A percentile compares a stretch with the other conserved stretches of the same genome.
Conservation (phyloP, 2,888 invertebrate genomes). For the Phengaris arion region DNA sequence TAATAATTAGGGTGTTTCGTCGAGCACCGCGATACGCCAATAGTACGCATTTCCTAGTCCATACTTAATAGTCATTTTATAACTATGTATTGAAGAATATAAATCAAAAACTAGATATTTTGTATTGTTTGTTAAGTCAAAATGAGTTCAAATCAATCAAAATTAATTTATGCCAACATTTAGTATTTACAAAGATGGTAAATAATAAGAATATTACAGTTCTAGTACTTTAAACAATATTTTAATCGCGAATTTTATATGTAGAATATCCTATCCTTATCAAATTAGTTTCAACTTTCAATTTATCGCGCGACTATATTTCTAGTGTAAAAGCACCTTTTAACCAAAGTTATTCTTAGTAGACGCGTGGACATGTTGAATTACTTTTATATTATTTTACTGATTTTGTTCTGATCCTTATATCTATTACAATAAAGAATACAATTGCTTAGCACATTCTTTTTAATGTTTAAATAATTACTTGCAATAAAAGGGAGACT, state of each 20-base stretch:
- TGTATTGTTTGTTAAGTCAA: too few relatives aligned
- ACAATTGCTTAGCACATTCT: neutral
- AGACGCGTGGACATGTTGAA: constrained; percentile 29
- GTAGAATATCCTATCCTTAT: neutral
- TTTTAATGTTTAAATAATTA: neutral
- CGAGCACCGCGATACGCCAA: too few relatives aligned
- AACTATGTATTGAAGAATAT: too few relatives aligned
- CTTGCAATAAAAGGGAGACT: constrained; percentile 20
- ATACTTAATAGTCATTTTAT: too few relatives aligned
- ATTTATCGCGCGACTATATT: neutral
- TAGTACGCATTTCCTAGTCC: too few relatives aligned
- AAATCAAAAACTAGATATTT: too few relatives aligned
- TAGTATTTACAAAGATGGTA: too few relatives aligned
- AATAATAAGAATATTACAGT: too few relatives aligned
- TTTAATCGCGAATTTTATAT: neutral
- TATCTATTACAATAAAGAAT: neutral
- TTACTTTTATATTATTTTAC: constrained; percentile 23
- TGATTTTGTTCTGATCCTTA: neutral
- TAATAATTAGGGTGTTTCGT: too few relatives aligned
- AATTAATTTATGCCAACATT: too few relatives aligned
- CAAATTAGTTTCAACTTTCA: neutral
- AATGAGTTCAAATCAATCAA: too few relatives aligned
- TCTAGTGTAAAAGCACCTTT: neutral
- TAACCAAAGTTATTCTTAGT: constrained; percentile 36
- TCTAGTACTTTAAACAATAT: too few relatives aligned